Conservation (phyloP, 2,113 vertebrate species). For the Sporophila hypoxantha region DNA sequence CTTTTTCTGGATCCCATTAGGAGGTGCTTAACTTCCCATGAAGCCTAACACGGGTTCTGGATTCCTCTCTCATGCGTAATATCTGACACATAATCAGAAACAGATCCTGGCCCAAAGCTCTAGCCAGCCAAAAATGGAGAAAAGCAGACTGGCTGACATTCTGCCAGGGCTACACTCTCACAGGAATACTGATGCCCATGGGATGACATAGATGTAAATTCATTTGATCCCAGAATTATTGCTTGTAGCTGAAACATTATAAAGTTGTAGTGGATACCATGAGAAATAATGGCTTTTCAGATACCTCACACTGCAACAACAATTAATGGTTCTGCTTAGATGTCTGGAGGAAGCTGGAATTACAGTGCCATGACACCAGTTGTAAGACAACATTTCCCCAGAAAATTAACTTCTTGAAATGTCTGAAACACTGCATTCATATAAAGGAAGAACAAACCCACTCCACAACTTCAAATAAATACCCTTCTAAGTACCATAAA, state of each 20-base stretch:
- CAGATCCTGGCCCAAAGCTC: slow-evolving; percentile 12
- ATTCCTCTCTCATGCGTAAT: slow-evolving; percentile 43
- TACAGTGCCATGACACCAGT: neutral
- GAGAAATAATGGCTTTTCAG: neutral
- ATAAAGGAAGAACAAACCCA: neutral
- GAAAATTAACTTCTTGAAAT: neutral
- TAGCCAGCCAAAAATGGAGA: slow-evolving; percentile 34
- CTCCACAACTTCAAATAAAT: neutral
- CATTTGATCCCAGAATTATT: neutral
- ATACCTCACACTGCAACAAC: neutral
- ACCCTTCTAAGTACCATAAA: neutral
- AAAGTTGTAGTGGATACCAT: neutral
- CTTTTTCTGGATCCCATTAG: slow-evolving; percentile 35
- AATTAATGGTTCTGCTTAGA: neutral
- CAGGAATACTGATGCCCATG: neutral
- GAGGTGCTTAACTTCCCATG: slow-evolving; percentile 20
- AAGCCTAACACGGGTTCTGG: neutral
- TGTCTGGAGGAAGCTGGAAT: neutral
- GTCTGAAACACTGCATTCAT: neutral
- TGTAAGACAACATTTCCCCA: neutral
- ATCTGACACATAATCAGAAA: slow-evolving; percentile 48
- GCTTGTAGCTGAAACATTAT: neutral
- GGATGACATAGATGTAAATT: neutral
- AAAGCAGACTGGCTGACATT: slow-evolving; percentile 2
- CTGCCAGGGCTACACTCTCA: neutral